phyloP scores from a whole-genome alignment of 92 coral and sea anemone species.

The Hydrozoanthus gracilis region DNA sequence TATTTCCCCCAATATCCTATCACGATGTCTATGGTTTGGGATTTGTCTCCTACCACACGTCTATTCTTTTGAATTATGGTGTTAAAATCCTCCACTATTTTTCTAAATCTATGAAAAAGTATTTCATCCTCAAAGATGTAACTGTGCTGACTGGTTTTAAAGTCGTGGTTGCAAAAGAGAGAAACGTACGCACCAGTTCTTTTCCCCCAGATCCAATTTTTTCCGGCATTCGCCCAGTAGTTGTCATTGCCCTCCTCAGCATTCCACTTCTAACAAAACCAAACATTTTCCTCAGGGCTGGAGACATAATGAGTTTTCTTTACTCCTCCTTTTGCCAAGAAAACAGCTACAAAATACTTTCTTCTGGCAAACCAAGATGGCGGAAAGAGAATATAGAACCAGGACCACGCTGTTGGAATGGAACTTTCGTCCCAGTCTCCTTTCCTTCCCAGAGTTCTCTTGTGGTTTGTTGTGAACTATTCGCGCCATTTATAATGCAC shows the following conservation, averaged over 20 bases:
- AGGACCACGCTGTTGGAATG: slow-evolving; percentile 15
- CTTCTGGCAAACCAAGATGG: slow-evolving; percentile 25
- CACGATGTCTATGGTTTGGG: too few species aligned
- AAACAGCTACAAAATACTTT: not conserved
- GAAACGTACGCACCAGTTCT: slow-evolving; percentile 17
- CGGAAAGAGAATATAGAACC: slow-evolving; percentile 2
- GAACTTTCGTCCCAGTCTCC: slow-evolving; percentile 1
- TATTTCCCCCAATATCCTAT: too few species aligned
- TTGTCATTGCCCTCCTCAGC: slow-evolving; percentile 43
- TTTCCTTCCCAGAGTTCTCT: slow-evolving; percentile 36
- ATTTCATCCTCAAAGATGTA: too few species aligned
- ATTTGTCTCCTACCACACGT: too few species aligned
- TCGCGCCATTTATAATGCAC: slow-evolving; percentile 39
- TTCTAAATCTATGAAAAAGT: too few species aligned
- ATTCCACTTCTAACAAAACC: slow-evolving; percentile 22
- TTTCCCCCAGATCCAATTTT: slow-evolving; percentile 45
- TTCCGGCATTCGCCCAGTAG: slow-evolving; percentile 46
- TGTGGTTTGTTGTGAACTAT: slow-evolving; percentile 35
- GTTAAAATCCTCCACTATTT: too few species aligned
- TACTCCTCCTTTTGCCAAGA: not conserved
- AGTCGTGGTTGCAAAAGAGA: too few species aligned
- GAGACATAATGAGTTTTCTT: slow-evolving; percentile 26
- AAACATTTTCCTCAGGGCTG: slow-evolving; percentile 6
- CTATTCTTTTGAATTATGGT: too few species aligned
- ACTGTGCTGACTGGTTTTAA: too few species aligned